Evolutionary conservation across 2,113 vertebrate genomes (phyloP).

Genomic region (Chunga burmeisteri): DNA sequence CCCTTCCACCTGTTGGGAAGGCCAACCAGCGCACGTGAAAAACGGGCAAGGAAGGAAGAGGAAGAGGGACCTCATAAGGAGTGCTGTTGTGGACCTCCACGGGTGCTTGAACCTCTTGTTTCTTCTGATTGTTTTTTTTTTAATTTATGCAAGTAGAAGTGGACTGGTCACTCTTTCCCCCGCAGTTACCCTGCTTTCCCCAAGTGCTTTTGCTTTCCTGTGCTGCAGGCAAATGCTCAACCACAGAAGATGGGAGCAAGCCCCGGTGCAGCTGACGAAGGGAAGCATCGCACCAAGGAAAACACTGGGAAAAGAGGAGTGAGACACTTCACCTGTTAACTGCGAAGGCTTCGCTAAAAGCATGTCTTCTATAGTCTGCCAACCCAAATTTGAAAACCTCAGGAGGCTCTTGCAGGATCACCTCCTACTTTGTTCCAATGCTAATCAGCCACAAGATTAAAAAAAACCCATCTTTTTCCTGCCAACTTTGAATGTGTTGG

Average conservation of each 20-base stretch:
- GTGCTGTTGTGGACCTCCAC: fast-evolving
- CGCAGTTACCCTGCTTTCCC: not conserved
- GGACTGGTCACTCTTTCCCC: fast-evolving
- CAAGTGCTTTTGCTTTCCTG: not conserved
- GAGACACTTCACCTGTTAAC: not conserved
- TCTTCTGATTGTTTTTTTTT: not conserved
- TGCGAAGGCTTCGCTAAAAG: not conserved
- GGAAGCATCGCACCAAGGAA: not conserved
- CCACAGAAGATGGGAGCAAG: not conserved
- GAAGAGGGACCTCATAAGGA: not conserved
- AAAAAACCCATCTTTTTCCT: not conserved
- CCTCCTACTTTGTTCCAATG: not conserved
- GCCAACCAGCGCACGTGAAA: fast-evolving
- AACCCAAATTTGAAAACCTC: not conserved
- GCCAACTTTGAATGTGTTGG: not conserved
- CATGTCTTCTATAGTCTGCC: not conserved
- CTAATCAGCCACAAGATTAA: not conserved
- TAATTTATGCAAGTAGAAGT: not conserved
- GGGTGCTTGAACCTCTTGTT: not conserved
- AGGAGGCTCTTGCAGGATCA: not conserved
- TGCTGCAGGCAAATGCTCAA: not conserved
- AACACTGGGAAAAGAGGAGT: not conserved
- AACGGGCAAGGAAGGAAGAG: not conserved
- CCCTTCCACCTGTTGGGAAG: not conserved
- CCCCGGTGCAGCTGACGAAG: not conserved